Evolutionary conservation across 1,140 invertebrate species (phyloP).

Genomic region (Macrobrachium nipponense): DNA sequence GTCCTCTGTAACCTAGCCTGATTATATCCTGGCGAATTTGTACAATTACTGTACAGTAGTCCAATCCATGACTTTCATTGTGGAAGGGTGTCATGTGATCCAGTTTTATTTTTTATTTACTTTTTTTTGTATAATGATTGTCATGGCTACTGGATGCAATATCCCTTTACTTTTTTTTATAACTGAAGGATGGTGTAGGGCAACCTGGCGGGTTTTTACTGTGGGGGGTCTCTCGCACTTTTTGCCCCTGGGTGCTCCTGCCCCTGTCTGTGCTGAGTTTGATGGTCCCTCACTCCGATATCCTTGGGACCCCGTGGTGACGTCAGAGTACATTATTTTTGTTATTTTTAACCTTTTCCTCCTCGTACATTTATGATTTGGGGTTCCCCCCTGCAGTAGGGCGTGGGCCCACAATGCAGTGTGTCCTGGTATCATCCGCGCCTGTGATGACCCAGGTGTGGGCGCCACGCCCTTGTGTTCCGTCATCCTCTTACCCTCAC

Average conservation of each 20-base stretch:
- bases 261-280: constrained; percentile 42
- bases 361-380: constrained; percentile 40
- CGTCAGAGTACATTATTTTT: constrained; percentile 40
- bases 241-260: constrained; percentile 34
- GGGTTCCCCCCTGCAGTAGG: constrained; percentile 15
- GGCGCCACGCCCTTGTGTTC: constrained; percentile 30
- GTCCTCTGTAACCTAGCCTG: background rate
- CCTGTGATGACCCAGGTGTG: constrained; percentile 30
- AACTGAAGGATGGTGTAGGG: background rate
- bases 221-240: constrained; percentile 1
- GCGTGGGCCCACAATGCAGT: constrained; percentile 25
- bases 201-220: constrained; percentile 12
- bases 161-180: background rate
- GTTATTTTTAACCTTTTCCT: constrained; percentile 6
- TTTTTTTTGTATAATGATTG: too few species aligned
- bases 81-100: too few species aligned
- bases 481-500: constrained; percentile 32
- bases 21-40: background rate
- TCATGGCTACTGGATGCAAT: too few species aligned
- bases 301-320: constrained; percentile 45
- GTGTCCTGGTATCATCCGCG: constrained; percentile 23
- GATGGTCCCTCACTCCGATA: constrained; percentile 46
- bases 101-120: too few species aligned
- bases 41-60: background rate
- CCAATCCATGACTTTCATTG: too few species aligned